A percentile compares a stretch with the other conserved stretches of the same genome.
Evolutionary conservation across 2,797 vertebrate genomes (phyloP).

Genomic region (Bucorvus abyssinicus): DNA sequence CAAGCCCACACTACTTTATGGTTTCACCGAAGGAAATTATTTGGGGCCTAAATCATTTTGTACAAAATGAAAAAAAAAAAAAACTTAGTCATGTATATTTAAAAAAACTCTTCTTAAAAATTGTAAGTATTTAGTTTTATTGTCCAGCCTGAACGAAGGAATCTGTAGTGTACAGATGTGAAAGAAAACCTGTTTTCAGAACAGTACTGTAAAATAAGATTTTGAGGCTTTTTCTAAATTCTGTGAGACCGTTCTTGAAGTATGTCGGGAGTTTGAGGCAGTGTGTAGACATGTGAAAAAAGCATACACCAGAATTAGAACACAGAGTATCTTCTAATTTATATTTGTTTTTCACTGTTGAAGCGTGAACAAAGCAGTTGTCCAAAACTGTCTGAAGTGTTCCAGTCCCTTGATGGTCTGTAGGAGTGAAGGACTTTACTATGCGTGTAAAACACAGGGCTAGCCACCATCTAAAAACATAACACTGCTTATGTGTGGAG

Average conservation of each 20-base stretch:
- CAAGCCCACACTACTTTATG: fast-evolving
- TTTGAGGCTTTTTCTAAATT: neutral
- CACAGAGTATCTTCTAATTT: neutral
- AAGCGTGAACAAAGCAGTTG: neutral
- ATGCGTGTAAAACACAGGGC: neutral
- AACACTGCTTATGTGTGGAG: neutral
- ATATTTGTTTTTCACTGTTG: neutral
- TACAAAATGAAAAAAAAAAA: neutral
- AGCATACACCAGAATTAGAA: neutral
- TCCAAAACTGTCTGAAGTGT: neutral
- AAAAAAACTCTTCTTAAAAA: neutral
- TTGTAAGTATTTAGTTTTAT: neutral
- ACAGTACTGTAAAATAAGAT: neutral
- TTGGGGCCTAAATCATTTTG: neutral
- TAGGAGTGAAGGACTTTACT: neutral
- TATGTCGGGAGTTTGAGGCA: neutral
- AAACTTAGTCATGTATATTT: neutral
- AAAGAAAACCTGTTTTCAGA: neutral
- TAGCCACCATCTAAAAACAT: neutral
- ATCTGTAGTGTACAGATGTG: neutral
- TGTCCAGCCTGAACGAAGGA: neutral
- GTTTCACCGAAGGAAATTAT: neutral
- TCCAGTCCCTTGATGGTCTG: neutral
- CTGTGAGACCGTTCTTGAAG: neutral
- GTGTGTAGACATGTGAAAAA: neutral